A percentile compares a stretch with the other conserved stretches of the same genome.
Conservation (phyloP, 2,797 vertebrate species). For the Remorina albescens region DNA sequence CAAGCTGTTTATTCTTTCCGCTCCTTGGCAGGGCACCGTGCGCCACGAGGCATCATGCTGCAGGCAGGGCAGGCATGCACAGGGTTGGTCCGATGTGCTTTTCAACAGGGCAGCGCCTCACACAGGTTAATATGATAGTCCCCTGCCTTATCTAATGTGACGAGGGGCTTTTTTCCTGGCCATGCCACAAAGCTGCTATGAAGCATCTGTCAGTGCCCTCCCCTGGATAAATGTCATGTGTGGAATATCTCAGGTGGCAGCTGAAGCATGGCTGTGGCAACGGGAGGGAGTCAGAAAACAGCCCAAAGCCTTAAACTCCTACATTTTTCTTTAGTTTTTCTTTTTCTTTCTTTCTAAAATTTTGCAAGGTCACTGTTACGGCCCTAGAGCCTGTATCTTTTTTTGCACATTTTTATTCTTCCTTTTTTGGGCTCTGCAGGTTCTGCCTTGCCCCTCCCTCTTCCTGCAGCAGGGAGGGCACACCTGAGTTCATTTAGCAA, state of each 20-base stretch:
- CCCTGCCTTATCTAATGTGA: slow-evolving; percentile 83
- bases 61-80: slow-evolving; percentile 48
- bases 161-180: slow-evolving; percentile 81
- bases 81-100: slow-evolving; percentile 61
- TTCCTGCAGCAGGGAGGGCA: too few species aligned
- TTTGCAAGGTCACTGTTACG: slow-evolving; percentile 63
- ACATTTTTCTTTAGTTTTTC: slow-evolving; percentile 38
- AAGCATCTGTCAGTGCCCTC: slow-evolving; percentile 86
- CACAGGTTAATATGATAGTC: slow-evolving; percentile 80
- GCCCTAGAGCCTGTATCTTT: too few species aligned
- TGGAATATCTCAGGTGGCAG: slow-evolving; percentile 87
- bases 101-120: slow-evolving; percentile 69
- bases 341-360: slow-evolving; percentile 25
- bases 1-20: slow-evolving; percentile 56
- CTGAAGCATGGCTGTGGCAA: slow-evolving; percentile 73
- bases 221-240: slow-evolving; percentile 86
- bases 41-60: slow-evolving; percentile 47
- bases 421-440: too few species aligned
- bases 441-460: too few species aligned
- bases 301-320: slow-evolving; percentile 72
- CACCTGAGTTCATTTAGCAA: too few species aligned
- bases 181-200: slow-evolving; percentile 84
- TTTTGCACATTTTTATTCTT: too few species aligned
- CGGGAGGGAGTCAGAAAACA: slow-evolving; percentile 78
- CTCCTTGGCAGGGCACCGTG: slow-evolving; percentile 17